Percentiles rank a stretch among this genome's conserved stretches.
Evolutionary conservation across 2,113 vertebrate species (phyloP).

Genomic region (Cavia aperea): DNA sequence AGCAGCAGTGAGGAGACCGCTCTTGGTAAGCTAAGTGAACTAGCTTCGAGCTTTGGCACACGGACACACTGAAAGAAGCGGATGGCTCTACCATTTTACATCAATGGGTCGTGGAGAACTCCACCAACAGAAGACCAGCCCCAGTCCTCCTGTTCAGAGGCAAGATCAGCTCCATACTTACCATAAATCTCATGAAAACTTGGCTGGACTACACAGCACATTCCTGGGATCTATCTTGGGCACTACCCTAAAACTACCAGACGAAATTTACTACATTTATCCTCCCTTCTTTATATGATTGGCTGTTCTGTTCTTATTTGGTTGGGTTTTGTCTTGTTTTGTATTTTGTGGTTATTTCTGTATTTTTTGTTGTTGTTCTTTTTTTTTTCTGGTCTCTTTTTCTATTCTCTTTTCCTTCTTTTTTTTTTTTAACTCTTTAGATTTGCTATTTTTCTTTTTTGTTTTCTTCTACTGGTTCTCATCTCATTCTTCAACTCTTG

Average conservation of each 20-base stretch:
- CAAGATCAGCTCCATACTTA: background rate
- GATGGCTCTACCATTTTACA: fast-evolving
- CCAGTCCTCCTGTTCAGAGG: background rate
- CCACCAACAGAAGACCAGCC: background rate
- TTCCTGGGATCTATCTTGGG: background rate
- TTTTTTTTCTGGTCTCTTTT: background rate
- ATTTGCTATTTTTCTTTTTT: background rate
- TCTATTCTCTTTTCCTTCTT: background rate
- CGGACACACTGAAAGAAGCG: background rate
- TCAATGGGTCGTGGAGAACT: background rate
- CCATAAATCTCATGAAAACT: background rate
- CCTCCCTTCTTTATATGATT: background rate
- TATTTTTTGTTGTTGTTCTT: background rate
- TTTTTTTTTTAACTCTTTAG: background rate
- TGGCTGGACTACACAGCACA: background rate
- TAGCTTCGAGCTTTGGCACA: background rate
- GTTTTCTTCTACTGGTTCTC: background rate
- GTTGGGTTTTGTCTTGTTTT: background rate
- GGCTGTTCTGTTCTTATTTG: background rate
- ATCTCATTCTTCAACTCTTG: background rate
- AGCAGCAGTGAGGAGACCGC: background rate
- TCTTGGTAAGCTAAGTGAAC: background rate
- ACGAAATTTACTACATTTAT: background rate
- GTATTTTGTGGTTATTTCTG: background rate
- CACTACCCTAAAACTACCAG: background rate